Conservation (phyloP, 2,113 vertebrate genomes). For the Erinaceus europaeus region DNA sequence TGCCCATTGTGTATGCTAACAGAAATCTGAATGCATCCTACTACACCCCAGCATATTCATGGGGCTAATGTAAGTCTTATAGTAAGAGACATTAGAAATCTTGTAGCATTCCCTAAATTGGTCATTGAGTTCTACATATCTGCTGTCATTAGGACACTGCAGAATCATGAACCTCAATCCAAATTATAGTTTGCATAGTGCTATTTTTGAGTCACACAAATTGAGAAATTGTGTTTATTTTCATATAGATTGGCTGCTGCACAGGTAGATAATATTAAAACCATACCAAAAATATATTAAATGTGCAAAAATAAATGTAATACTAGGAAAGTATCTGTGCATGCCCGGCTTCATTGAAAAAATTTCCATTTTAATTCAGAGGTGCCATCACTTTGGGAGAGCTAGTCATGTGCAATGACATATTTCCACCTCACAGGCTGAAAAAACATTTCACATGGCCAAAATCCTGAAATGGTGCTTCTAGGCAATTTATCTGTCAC, state of each 20-base stretch:
- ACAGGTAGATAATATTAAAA: not conserved
- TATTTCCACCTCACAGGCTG: conserved; percentile 29
- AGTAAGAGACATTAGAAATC: not conserved
- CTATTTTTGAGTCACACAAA: not conserved
- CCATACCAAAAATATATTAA: not conserved
- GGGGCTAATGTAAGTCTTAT: not conserved
- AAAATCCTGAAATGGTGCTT: not conserved
- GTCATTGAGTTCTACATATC: not conserved
- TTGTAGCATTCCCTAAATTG: not conserved
- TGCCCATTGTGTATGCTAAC: not conserved
- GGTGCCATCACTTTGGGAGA: not conserved
- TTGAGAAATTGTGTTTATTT: not conserved
- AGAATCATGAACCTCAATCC: conserved; percentile 15
- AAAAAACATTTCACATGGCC: not conserved
- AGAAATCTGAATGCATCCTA: not conserved
- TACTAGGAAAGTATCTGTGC: not conserved
- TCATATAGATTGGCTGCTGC: not conserved
- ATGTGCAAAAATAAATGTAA: too few relatives aligned
- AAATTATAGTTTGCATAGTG: not conserved
- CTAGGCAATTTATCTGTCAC: not conserved
- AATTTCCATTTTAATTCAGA: not conserved
- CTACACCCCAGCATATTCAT: not conserved
- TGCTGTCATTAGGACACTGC: not conserved
- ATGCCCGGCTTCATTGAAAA: not conserved
- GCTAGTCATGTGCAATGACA: not conserved